phyloP scores from a whole-genome alignment of 2,888 invertebrate genomes.

The Agrochola macilenta region DNA sequence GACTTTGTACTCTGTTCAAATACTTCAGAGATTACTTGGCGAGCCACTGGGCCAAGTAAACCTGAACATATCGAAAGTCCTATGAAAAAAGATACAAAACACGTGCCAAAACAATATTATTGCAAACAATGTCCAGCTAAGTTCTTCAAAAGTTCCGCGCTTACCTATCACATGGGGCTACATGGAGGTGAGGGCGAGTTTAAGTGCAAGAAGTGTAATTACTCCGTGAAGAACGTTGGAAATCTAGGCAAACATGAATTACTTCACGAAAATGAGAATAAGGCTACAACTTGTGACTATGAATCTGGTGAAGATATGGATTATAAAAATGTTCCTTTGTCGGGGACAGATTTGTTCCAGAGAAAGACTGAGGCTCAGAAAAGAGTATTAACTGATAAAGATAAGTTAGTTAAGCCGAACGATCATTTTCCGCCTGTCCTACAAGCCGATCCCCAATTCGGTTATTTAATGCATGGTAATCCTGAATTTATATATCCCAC shows the following conservation, averaged over 20 bases:
- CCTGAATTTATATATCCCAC: slow-evolving; percentile 95
- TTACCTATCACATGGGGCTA: slow-evolving; percentile 93
- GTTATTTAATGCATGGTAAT: slow-evolving; percentile 93
- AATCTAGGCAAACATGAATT: slow-evolving; percentile 92
- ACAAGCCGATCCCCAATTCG: slow-evolving; percentile 92
- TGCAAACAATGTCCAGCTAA: slow-evolving; percentile 93
- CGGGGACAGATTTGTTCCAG: slow-evolving; percentile 92
- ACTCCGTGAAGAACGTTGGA: slow-evolving; percentile 92
- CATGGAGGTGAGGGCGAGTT: slow-evolving; percentile 92
- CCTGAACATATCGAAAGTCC: slow-evolving; percentile 72
- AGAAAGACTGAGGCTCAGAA: slow-evolving; percentile 91
- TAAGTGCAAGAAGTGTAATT: slow-evolving; percentile 93
- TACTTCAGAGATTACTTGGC: slow-evolving; percentile 85
- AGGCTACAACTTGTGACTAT: slow-evolving; percentile 81
- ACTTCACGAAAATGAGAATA: slow-evolving; percentile 86
- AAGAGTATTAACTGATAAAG: slow-evolving; percentile 86
- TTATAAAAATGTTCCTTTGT: slow-evolving; percentile 90
- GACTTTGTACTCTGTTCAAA: slow-evolving; percentile 81
- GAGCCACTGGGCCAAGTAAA: slow-evolving; percentile 79
- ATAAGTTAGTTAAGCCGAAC: slow-evolving; percentile 88
- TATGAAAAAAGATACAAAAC: slow-evolving; percentile 80
- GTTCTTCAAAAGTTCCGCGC: slow-evolving; percentile 93
- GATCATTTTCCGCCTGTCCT: slow-evolving; percentile 89
- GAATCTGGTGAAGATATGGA: slow-evolving; percentile 88
- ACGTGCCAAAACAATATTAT: slow-evolving; percentile 83